Percentiles rank a stretch among this genome's conserved stretches.
phyloP scores from a whole-genome alignment of 1,140 invertebrate species.

The Asbolus verrucosus region DNA sequence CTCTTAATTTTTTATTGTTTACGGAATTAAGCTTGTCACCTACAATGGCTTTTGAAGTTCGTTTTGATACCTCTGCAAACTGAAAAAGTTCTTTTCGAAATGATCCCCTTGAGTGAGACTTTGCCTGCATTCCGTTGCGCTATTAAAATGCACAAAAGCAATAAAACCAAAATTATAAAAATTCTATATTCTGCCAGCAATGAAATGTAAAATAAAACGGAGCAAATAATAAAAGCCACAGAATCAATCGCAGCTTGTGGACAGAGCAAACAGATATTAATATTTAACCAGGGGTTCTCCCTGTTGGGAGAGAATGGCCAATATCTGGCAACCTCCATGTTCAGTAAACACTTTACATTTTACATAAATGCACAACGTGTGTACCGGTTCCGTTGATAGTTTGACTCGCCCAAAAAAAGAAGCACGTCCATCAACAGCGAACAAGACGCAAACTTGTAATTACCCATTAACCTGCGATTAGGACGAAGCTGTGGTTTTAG shows the following conservation, averaged over 20 bases:
- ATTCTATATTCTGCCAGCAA: constrained; percentile 56
- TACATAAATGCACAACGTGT: constrained; percentile 33
- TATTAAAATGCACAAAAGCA: no score
- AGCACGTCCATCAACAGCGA: background rate
- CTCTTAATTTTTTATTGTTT: no score
- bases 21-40: no score
- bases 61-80: no score
- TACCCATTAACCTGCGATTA: background rate
- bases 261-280: constrained; percentile 63
- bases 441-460: background rate
- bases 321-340: constrained; percentile 34
- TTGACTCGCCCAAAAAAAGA: constrained; percentile 6
- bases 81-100: no score
- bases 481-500: background rate
- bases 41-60: no score
- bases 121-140: no score
- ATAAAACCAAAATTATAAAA: no score
- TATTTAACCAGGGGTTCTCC: constrained; percentile 57
- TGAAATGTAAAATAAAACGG: constrained; percentile 59
- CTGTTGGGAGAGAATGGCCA: constrained; percentile 36
- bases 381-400: no score
- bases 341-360: constrained; percentile 35
- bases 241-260: constrained; percentile 62
- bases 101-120: no score
- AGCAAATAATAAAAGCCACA: constrained; percentile 59